A percentile compares a stretch with the other conserved stretches of the same genome.
Conservation (phyloP, 2,888 invertebrate genomes). For the Phortica okadai region DNA sequence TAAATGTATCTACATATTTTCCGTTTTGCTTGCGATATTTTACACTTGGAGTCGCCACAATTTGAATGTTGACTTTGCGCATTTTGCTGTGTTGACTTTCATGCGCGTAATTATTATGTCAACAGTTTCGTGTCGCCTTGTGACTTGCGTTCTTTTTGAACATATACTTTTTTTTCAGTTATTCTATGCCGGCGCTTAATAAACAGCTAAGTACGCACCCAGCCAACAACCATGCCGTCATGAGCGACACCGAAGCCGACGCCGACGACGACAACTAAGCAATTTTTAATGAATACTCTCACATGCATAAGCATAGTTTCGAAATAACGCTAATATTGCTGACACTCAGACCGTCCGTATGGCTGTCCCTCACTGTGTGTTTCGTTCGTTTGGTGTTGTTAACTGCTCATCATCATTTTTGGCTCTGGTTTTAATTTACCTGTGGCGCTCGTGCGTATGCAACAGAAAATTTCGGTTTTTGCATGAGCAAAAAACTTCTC, state of each 20-base stretch:
- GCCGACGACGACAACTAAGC: not conserved
- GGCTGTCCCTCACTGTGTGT: not conserved
- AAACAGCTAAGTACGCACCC: not conserved
- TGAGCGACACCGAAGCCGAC: not conserved
- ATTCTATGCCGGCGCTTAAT: not conserved
- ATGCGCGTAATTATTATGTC: slow-evolving; percentile 66
- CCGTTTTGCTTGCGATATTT: not conserved
- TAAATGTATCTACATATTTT: not conserved
- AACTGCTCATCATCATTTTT: not conserved
- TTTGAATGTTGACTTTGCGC: slow-evolving; percentile 58
- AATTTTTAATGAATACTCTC: slow-evolving; percentile 10
- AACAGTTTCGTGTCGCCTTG: slow-evolving; percentile 45
- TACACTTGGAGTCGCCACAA: not conserved
- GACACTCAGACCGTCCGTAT: not conserved
- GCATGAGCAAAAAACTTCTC: not conserved
- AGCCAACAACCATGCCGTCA: not conserved
- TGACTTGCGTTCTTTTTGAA: not conserved
- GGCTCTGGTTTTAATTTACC: not conserved
- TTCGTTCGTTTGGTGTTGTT: too few species aligned
- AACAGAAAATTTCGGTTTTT: not conserved
- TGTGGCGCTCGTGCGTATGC: not conserved
- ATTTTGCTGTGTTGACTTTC: slow-evolving; percentile 62
- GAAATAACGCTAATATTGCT: slow-evolving; percentile 12
- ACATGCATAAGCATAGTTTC: slow-evolving; percentile 17
- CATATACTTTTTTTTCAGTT: not conserved